Evolutionary conservation across 2,888 invertebrate species (phyloP).

Genomic region (Pseudoips prasinana): DNA sequence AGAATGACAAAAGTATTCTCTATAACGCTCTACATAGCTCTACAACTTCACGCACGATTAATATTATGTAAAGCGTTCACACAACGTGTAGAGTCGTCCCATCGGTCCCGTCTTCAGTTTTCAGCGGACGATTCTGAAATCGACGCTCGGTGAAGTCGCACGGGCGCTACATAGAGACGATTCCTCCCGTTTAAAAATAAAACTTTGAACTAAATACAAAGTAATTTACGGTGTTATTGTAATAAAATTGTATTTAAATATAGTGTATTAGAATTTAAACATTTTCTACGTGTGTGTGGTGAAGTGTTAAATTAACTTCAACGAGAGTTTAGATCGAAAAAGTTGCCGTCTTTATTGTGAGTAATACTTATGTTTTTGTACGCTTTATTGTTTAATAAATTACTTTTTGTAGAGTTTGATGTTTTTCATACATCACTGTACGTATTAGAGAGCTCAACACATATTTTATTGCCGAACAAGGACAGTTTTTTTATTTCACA

Average conservation of each 20-base stretch:
- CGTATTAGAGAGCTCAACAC: too few species aligned
- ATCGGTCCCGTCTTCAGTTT: conserved; percentile 31
- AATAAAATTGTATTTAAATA: background rate
- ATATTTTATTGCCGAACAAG: too few species aligned
- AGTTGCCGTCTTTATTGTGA: background rate
- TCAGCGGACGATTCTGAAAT: conserved; percentile 42
- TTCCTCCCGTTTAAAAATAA: conserved; percentile 12
- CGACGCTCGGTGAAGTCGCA: conserved; percentile 40
- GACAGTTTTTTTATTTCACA: too few species aligned
- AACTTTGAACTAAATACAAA: conserved; percentile 9
- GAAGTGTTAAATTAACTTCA: background rate
- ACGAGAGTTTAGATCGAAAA: background rate
- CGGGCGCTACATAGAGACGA: conserved; percentile 27
- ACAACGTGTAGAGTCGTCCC: conserved; percentile 14
- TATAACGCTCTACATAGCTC: too few species aligned
- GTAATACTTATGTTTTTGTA: background rate
- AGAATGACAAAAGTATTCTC: too few species aligned
- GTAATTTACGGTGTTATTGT: background rate
- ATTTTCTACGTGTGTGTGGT: background rate
- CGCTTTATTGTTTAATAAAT: background rate
- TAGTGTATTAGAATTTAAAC: background rate
- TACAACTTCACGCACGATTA: conserved; percentile 8
- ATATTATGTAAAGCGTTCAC: conserved; percentile 12
- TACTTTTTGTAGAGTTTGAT: too few species aligned
- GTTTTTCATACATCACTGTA: too few species aligned